Base-by-base conservation (phyloP, 1,140 invertebrate genomes). In the Drosophila neocordata region DNA sequence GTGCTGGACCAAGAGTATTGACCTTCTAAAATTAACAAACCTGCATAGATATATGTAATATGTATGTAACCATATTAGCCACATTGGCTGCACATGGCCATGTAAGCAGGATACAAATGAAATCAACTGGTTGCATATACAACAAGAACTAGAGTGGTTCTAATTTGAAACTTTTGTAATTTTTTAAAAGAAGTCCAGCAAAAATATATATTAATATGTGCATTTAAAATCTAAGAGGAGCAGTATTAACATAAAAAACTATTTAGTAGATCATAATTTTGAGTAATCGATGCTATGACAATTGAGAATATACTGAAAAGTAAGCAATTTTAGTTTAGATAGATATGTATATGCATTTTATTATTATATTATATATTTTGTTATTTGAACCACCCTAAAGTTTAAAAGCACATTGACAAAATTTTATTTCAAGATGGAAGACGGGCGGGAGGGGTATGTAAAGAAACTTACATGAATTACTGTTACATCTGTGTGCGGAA, bases 121-220 rank as follows among this genome's bases (percentile, higher is more conserved):
- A 35, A 35, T 35, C 34, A 48, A 48, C 41, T 48, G 18, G 41
- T 48, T 48, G 41, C 4, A 48, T 48, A 20, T 48, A 44, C n/a
- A 48, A 8, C 3, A 22, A 20, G 37, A 6, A 22, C 34, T 51
- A 35, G 41, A 11, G 41, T 48, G 41, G 41, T 11, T 48, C 41
- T 11, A 20, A 20, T 20, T 48, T n/a, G n/a, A n/a, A n/a, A 20
- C 38, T 15, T 13, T 3, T 15, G 13, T n/a, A n/a, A n/a, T n/a
- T n/a, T n/a, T n/a, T n/a, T n/a, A n/a, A n/a, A n/a, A n/a, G n/a
- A n/a, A n/a, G n/a, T n/a, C n/a, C n/a, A n/a, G n/a, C n/a, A n/a
- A n/a, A n/a, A n/a, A n/a, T n/a, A n/a, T n/a, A n/a, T n/a, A n/a
- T n/a, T n/a, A n/a, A n/a, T n/a, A n/a, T n/a, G n/a, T n/a, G n/a